Percentiles rank a stretch among this genome's conserved stretches.
phyloP scores from a whole-genome alignment of 2,797 vertebrate genomes.

The Chiloscyllium punctatum region DNA sequence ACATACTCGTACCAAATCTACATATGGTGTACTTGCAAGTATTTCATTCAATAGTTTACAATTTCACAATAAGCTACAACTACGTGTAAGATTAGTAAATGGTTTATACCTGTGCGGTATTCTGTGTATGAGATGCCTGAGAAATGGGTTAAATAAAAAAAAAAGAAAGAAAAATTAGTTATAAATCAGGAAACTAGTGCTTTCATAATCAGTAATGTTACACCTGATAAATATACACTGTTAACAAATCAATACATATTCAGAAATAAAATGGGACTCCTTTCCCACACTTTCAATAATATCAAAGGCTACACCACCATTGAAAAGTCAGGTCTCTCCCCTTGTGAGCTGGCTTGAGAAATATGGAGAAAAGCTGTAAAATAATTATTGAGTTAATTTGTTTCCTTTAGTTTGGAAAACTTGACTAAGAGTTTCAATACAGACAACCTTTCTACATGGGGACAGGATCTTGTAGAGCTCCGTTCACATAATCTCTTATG shows the following conservation, averaged over 20 bases:
- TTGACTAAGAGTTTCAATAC: neutral
- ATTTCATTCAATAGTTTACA: constrained; percentile 9
- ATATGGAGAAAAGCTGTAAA: neutral
- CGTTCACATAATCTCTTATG: neutral
- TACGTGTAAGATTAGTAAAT: constrained; percentile 36
- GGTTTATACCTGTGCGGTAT: constrained; percentile 36
- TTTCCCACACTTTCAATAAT: neutral
- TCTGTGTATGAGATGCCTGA: constrained; percentile 37
- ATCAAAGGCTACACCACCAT: neutral
- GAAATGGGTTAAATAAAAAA: constrained; percentile 34
- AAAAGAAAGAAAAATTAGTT: constrained; percentile 37
- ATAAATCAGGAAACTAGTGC: constrained; percentile 28
- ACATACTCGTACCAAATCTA: neutral
- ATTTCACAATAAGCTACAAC: constrained; percentile 32
- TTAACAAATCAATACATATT: constrained; percentile 14
- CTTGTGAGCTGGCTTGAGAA: neutral
- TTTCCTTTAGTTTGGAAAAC: neutral
- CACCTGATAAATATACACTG: neutral
- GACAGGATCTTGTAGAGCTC: neutral
- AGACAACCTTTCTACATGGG: neutral
- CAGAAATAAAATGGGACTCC: neutral
- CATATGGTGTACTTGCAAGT: constrained; percentile 9
- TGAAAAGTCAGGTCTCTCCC: neutral
- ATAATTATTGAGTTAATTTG: constrained; percentile 1
- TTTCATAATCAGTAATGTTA: neutral